A percentile compares a stretch with the other conserved stretches of the same genome.
Evolutionary conservation across 2,797 vertebrate species (phyloP).

Genomic region (Aythya fuligula): DNA sequence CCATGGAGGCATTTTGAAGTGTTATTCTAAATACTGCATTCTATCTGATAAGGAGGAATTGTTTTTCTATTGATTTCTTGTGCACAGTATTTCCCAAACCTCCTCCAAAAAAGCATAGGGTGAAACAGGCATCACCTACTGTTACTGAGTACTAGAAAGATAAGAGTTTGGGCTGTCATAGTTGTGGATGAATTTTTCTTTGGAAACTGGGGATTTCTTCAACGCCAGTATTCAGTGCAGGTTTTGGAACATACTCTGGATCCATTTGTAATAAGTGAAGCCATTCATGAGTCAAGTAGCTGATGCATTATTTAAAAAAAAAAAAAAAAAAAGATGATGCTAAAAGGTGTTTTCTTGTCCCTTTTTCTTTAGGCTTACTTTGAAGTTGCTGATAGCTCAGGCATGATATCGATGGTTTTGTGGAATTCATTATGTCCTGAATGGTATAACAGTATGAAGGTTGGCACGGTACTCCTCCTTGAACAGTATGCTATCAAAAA

Average conservation of each 20-base stretch:
- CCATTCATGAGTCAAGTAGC: not conserved
- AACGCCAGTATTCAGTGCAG: not conserved
- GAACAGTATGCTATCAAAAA: conserved; percentile 87
- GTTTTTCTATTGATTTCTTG: not conserved
- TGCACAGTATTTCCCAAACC: not conserved
- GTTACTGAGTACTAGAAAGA: not conserved
- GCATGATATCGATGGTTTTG: conserved; percentile 89
- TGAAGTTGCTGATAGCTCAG: conserved; percentile 93
- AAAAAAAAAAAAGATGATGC: not conserved
- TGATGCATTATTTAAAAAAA: not conserved
- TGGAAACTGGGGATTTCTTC: not conserved
- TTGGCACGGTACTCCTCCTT: conserved; percentile 89
- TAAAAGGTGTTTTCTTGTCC: not conserved
- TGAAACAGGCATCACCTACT: not conserved
- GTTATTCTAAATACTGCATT: not conserved
- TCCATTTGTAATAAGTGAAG: not conserved
- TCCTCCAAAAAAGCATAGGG: not conserved
- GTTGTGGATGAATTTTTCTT: not conserved
- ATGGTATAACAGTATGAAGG: conserved; percentile 87
- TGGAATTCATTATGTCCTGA: conserved; percentile 92
- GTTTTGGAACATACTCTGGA: not conserved
- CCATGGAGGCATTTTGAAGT: not conserved
- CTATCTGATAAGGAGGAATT: not conserved
- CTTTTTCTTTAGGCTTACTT: conserved; percentile 85
- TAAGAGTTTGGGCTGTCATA: not conserved